Evolutionary conservation across 1,140 invertebrate genomes (phyloP).

Genomic region (Lysiphlebus fabarum): DNA sequence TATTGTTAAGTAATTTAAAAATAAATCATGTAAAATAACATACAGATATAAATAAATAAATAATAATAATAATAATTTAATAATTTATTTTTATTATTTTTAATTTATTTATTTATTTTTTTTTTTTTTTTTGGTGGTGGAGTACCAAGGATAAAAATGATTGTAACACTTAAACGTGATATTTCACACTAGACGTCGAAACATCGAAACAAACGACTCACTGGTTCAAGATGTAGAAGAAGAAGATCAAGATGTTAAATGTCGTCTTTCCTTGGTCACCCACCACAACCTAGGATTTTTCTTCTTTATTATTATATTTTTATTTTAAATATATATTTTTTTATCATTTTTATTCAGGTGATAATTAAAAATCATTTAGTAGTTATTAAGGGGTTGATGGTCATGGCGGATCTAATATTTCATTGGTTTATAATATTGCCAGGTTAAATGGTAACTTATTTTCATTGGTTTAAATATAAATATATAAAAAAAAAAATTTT

Average conservation of each 20-base stretch:
- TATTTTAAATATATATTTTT: no score
- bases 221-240: not conserved
- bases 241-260: not conserved
- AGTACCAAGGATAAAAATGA: slow-evolving; percentile 32
- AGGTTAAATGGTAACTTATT: no score
- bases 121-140: not conserved
- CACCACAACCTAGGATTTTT: not conserved
- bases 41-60: not conserved
- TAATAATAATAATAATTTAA: slow-evolving; percentile 1
- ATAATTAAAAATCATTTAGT: slow-evolving; percentile 21
- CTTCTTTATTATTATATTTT: no score
- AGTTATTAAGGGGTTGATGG: slow-evolving; percentile 19
- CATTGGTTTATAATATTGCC: slow-evolving; percentile 12
- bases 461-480: no score
- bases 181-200: slow-evolving; percentile 54
- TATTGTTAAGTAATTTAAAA: no score
- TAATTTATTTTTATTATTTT: no score
- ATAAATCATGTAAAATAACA: no score
- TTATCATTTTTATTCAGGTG: slow-evolving; percentile 10
- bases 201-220: slow-evolving; percentile 26
- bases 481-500: no score
- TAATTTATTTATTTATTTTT: no score
- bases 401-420: slow-evolving; percentile 8
- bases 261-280: slow-evolving; percentile 10
- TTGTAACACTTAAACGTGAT: slow-evolving; percentile 56